These are phyloP conservation scores for Diacarnus erythraeanus DNA, from an alignment of 37 sponge, comb jelly and placozoan genomes.

Conservation along the genomic window DNA sequence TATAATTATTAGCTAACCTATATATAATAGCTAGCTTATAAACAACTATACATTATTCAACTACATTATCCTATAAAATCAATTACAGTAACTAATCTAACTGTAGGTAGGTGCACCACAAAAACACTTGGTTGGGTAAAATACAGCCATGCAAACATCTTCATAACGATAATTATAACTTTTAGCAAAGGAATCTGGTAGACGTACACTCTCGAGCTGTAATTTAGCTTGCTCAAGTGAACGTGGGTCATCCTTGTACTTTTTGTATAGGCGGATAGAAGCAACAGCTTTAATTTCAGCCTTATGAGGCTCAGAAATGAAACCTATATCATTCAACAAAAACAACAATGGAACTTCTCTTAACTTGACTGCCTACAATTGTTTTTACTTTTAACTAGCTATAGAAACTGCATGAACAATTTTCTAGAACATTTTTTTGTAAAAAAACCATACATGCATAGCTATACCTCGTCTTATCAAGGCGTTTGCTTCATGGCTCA, in stretches of 20 bases:
- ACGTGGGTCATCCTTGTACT: slow-evolving; percentile 23
- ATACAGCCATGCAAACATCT: slow-evolving; percentile 60
- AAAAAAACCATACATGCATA: no score
- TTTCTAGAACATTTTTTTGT: neutral
- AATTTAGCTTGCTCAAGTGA: slow-evolving; percentile 19
- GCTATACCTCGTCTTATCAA: no score
- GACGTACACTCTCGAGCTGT: slow-evolving; percentile 10
- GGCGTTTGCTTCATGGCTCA: slow-evolving; percentile 42
- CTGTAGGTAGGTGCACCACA: slow-evolving; percentile 41
- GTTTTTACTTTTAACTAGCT: no score
- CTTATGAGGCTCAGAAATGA: slow-evolving; percentile 19
- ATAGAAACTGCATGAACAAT: no score
- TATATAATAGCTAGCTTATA: no score
- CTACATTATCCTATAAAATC: neutral
- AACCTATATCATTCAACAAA: slow-evolving; percentile 13
- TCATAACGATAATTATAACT: slow-evolving; percentile 42
- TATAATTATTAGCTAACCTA: no score
- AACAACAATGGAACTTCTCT: no score
- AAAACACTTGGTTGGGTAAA: slow-evolving; percentile 36
- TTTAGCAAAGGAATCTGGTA: slow-evolving; percentile 27
- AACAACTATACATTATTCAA: neutral
- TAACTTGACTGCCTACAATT: no score
- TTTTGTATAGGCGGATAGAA: slow-evolving; percentile 34
- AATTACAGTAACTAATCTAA: no score
- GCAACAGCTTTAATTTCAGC: slow-evolving; percentile 32